These are phyloP conservation scores for Megamerina dolium DNA, from an alignment of 2,888 invertebrate genomes.

Conservation along the genomic window DNA sequence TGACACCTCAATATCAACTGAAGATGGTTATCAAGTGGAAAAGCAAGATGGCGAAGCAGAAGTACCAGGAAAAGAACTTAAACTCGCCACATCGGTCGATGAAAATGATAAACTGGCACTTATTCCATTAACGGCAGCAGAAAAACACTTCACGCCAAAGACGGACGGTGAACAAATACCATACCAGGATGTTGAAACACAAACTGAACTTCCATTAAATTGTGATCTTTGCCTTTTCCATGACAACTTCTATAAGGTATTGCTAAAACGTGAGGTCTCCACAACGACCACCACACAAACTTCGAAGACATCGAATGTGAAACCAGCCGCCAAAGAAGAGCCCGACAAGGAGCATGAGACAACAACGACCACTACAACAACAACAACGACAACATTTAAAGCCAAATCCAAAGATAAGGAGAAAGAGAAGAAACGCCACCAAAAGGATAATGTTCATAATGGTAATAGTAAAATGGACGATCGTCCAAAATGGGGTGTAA, in stretches of 20 bases:
- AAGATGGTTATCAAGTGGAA: constrained; percentile 32
- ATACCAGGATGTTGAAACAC: constrained; percentile 47
- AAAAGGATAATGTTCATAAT: constrained; percentile 22
- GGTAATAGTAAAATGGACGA: constrained; percentile 51
- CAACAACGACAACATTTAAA: constrained; percentile 46
- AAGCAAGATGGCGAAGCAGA: neutral
- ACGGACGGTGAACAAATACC: constrained; percentile 16
- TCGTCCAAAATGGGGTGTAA: constrained; percentile 70
- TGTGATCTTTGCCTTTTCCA: constrained; percentile 47
- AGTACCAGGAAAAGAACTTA: too few relatives aligned
- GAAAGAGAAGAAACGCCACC: constrained; percentile 26
- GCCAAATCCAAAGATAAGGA: constrained; percentile 45
- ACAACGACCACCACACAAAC: constrained; percentile 48
- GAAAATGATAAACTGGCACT: constrained; percentile 30
- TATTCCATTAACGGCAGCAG: constrained; percentile 17
- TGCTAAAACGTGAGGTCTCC: constrained; percentile 45
- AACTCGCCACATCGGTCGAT: too few relatives aligned
- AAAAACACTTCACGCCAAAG: neutral
- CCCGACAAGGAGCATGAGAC: constrained; percentile 29
- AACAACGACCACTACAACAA: constrained; percentile 34
- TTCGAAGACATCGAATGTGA: constrained; percentile 37
- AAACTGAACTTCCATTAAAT: constrained; percentile 44
- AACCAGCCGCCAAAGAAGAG: constrained; percentile 29
- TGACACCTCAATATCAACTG: constrained; percentile 34
- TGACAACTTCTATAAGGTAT: constrained; percentile 47